phyloP scores from a whole-genome alignment of 2,113 vertebrate genomes.

The Okapia johnstoni region DNA sequence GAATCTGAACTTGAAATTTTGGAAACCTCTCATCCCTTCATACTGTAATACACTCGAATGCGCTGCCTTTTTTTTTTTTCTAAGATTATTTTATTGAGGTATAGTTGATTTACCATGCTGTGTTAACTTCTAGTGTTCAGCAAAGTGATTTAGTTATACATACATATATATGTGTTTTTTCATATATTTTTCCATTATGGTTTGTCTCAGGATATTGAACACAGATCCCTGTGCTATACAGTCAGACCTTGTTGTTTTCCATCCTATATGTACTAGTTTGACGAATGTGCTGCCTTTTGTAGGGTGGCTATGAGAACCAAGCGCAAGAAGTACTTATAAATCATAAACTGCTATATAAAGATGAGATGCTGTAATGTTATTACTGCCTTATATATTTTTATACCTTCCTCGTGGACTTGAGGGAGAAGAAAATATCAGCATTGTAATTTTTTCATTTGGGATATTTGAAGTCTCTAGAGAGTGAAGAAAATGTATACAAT shows the following conservation, averaged over 20 bases:
- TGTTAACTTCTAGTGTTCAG: neutral
- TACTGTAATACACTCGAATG: neutral
- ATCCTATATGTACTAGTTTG: neutral
- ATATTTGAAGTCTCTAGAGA: neutral
- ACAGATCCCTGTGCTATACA: neutral
- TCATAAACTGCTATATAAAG: neutral
- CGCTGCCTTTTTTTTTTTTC: neutral
- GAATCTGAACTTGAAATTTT: neutral
- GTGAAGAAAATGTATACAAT: neutral
- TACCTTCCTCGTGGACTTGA: neutral
- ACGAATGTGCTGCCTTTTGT: neutral
- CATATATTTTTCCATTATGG: neutral
- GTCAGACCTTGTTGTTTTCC: neutral
- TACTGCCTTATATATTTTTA: neutral
- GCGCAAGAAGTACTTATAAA: neutral
- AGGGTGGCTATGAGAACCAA: neutral
- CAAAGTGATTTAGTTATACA: neutral
- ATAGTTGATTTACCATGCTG: neutral
- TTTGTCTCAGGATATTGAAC: neutral
- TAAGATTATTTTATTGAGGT: neutral
- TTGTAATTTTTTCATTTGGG: neutral
- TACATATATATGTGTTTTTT: too few relatives aligned
- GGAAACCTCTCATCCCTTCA: neutral
- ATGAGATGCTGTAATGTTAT: neutral
- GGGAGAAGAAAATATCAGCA: neutral